phyloP scores from a whole-genome alignment of 2,113 vertebrate species.

The Hemibates koningsi region DNA sequence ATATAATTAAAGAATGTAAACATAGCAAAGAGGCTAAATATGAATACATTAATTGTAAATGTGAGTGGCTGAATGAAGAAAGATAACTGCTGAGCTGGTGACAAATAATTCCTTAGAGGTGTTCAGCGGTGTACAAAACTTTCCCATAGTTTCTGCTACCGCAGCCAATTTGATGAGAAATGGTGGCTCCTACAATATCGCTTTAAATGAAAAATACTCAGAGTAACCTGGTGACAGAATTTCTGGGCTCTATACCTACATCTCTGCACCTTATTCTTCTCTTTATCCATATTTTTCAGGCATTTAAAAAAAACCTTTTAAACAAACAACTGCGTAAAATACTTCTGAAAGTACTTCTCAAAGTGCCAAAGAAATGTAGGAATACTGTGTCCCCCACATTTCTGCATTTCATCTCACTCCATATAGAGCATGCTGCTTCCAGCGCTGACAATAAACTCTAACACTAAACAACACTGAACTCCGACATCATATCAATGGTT shows the following conservation, averaged over 20 bases:
- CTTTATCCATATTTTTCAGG: not conserved
- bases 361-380: not conserved
- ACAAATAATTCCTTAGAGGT: not conserved
- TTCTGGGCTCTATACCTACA: not conserved
- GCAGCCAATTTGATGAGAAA: not conserved
- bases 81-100: not conserved
- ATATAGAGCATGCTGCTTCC: not conserved
- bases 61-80: not conserved
- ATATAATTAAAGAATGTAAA: not conserved
- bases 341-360: not conserved
- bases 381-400: not conserved
- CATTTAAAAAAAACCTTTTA: not conserved
- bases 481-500: not conserved
- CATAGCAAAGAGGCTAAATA: not conserved
- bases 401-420: not conserved
- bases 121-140: not conserved
- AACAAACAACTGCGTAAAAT: not conserved
- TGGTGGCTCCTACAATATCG: not conserved
- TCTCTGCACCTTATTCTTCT: not conserved
- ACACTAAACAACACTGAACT: not conserved
- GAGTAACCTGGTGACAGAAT: not conserved
- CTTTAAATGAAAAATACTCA: not conserved
- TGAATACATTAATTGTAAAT: not conserved
- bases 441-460: not conserved
- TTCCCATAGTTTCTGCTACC: not conserved